Conservation (phyloP, 2,797 vertebrate species). For the Threskiornis aethiopicus region DNA sequence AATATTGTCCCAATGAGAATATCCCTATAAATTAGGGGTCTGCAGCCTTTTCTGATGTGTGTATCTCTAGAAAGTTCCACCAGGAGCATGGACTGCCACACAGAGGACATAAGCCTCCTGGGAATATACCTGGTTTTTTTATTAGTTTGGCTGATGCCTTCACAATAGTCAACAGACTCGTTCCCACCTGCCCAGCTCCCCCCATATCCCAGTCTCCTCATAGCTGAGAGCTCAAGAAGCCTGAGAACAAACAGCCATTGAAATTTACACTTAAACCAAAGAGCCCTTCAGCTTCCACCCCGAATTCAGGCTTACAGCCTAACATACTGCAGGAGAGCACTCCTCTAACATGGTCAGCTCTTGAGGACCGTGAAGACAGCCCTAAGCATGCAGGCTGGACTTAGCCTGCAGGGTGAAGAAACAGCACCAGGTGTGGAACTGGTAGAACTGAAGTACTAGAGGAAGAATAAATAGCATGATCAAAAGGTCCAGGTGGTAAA, state of each 20-base stretch:
- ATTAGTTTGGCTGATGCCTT: neutral
- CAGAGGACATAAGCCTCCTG: neutral
- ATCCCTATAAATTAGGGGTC: neutral
- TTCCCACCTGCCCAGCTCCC: neutral
- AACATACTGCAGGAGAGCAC: neutral
- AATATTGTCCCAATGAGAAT: neutral
- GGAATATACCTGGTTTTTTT: neutral
- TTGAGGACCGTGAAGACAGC: neutral
- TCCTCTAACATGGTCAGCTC: neutral
- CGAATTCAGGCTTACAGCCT: neutral
- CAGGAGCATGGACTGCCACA: accelerated
- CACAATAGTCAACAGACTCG: neutral
- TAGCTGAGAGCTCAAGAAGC: neutral
- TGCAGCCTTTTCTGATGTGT: neutral
- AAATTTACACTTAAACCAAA: neutral
- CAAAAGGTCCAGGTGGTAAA: neutral
- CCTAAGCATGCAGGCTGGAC: neutral
- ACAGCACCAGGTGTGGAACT: neutral
- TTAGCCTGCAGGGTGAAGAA: neutral
- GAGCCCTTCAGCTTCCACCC: neutral
- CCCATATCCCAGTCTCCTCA: neutral
- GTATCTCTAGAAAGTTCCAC: neutral
- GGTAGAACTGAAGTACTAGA: neutral
- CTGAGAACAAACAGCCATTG: neutral
- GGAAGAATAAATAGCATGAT: neutral